Base-by-base conservation (phyloP, 2,113 vertebrate genomes). In the Amblyornis subalaris region DNA sequence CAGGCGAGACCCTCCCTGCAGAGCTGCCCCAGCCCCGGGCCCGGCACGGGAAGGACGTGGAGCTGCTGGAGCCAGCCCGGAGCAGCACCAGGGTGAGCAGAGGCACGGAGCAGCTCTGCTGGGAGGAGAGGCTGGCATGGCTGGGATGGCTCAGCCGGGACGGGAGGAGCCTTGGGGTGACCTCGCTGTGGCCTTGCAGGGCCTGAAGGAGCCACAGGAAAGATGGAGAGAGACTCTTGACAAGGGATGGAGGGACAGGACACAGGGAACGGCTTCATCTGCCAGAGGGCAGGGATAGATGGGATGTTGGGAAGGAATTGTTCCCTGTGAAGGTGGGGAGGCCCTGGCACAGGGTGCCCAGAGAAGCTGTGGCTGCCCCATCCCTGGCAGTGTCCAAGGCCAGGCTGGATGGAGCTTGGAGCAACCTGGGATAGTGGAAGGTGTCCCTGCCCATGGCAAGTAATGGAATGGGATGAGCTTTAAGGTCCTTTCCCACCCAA, bases 381-480 rank as follows among this genome's bases (percentile, higher is more conserved):
- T 65, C 29, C 62, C 14, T 44, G 14, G 62, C 3, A 16, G 14
- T 31, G 20, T 44, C 29, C 40, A 64, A 44, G 28, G 14, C 2
- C 40, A 42, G 9, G 20, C 14, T 31, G 38, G 35, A 38, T 18
- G 25, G 26, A 20, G 36, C 31, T 38, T 7, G 47, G 50, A 36
- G 62, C 40, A 55, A 3, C 42, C 38, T 45, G 33, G 67, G 22
- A 8, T 8, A 44, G 10, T 16, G 48, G 50, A 0, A 55, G 40
- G 6, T 10, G 38, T 25, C 45, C 33, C 33, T 62, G 57, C 4
- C n/a, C 57, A 5, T 42, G 66, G 13, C 36, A 54, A 38, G 50
- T 21, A 7, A 3, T 45, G 42, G 25, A 1, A 9, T 1, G 4
- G 16, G 20, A 1, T 14, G 51, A 8, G 8, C 1, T 26, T 31